Evolutionary conservation across 2,888 invertebrate species (phyloP).

Genomic region (Troides oblongomaculatus): DNA sequence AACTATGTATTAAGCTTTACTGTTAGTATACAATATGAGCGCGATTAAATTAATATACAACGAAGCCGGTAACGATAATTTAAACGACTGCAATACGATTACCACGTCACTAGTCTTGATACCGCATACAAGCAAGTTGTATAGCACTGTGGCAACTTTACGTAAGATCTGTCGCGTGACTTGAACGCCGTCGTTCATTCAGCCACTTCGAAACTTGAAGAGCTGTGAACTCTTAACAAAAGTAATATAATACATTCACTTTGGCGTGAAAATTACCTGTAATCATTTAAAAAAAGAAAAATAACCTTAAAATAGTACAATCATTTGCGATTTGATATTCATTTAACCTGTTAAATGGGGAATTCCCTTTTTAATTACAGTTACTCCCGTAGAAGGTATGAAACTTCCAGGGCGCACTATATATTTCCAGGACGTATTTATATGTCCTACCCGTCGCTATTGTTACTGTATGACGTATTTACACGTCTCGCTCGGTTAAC

Average conservation of each 20-base stretch:
- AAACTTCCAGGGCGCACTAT: too few relatives aligned
- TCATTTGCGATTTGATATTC: not conserved
- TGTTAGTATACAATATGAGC: not conserved
- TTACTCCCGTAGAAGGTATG: too few relatives aligned
- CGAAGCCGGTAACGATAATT: not conserved
- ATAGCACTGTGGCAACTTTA: constrained; percentile 65
- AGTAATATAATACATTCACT: constrained; percentile 1
- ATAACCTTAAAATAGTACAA: not conserved
- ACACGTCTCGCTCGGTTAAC: too few relatives aligned
- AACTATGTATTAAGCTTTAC: not conserved
- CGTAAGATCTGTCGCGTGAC: constrained; percentile 70
- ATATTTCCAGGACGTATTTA: too few relatives aligned
- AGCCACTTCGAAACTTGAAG: constrained; percentile 42
- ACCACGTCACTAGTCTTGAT: constrained; percentile 65
- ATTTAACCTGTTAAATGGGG: too few relatives aligned
- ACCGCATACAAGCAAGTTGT: constrained; percentile 65
- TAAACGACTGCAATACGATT: constrained; percentile 68
- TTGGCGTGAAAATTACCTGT: not conserved
- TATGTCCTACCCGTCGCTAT: too few relatives aligned
- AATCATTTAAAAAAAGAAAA: not conserved
- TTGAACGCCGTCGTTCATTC: constrained; percentile 58
- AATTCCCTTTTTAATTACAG: too few relatives aligned
- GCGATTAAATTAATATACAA: not conserved
- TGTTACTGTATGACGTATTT: too few relatives aligned
- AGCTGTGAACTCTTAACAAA: not conserved